Percentiles rank a stretch among this genome's conserved stretches.
Conservation (phyloP, 2,888 invertebrate genomes). For the Nomada ruficornis region DNA sequence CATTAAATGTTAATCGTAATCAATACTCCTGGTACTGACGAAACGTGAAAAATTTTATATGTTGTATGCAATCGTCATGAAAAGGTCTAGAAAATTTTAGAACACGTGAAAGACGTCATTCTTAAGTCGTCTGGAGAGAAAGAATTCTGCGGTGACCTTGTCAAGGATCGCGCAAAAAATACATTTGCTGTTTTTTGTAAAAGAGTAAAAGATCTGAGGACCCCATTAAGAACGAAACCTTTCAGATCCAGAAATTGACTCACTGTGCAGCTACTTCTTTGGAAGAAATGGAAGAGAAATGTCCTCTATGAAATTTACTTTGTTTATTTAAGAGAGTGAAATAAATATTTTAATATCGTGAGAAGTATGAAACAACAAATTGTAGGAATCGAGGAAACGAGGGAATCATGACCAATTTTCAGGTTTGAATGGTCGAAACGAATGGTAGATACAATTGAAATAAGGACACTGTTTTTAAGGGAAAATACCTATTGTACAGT, state of each 20-base stretch:
- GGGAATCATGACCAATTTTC: background rate
- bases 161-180: too few relatives aligned
- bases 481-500: slow-evolving; percentile 71
- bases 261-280: background rate
- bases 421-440: background rate
- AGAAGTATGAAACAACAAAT: too few relatives aligned
- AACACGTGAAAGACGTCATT: background rate
- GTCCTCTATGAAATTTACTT: background rate
- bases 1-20: too few relatives aligned
- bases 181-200: background rate
- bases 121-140: background rate
- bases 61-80: too few relatives aligned
- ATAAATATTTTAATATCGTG: too few relatives aligned
- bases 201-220: background rate
- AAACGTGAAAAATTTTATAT: too few relatives aligned
- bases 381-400: background rate
- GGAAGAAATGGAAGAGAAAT: background rate
- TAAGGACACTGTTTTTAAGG: slow-evolving; percentile 44
- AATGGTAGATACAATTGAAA: background rate
- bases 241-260: background rate
- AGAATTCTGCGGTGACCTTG: background rate
- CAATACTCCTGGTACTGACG: too few relatives aligned
- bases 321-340: too few relatives aligned
- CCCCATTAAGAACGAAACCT: background rate
- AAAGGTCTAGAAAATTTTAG: background rate